phyloP scores from a whole-genome alignment of 2,113 vertebrate genomes.

The Lamprotornis superbus region DNA sequence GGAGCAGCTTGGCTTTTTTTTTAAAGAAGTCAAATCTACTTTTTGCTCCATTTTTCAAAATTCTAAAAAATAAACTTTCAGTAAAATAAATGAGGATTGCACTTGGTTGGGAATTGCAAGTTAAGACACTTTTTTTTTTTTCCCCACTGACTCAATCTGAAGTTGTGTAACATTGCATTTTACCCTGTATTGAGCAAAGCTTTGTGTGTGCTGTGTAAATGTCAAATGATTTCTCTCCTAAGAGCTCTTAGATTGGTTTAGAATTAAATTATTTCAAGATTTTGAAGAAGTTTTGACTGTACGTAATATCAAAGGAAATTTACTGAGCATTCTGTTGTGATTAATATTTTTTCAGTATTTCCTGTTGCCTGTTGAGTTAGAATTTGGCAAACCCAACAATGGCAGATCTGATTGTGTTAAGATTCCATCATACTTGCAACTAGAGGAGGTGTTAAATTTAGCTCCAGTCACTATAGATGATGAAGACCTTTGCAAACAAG shows the following conservation, averaged over 20 bases:
- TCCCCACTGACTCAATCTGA: neutral
- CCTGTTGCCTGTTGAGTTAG: constrained; percentile 28
- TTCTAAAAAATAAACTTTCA: neutral
- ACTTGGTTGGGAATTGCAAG: neutral
- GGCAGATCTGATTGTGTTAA: neutral
- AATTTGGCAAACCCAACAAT: neutral
- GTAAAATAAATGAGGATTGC: neutral
- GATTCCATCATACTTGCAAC: constrained; percentile 15
- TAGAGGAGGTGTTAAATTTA: constrained; percentile 57
- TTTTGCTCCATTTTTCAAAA: neutral
- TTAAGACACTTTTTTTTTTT: neutral
- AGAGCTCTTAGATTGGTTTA: neutral
- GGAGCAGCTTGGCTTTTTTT: neutral
- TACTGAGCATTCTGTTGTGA: neutral
- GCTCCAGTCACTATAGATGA: constrained; percentile 32
- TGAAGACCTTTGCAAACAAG: constrained; percentile 12
- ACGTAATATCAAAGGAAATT: neutral
- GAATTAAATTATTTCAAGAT: neutral
- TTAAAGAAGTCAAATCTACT: neutral
- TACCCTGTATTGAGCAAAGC: neutral
- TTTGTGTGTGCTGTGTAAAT: neutral
- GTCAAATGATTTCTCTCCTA: neutral
- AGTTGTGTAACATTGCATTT: neutral
- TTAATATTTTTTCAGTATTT: constrained; percentile 63
- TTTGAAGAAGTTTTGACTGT: neutral